Evolutionary conservation across 2,797 vertebrate genomes (phyloP), one percentile per base, ranked within the genome.

Genomic region (Pseudochirops corinnae): DNA sequence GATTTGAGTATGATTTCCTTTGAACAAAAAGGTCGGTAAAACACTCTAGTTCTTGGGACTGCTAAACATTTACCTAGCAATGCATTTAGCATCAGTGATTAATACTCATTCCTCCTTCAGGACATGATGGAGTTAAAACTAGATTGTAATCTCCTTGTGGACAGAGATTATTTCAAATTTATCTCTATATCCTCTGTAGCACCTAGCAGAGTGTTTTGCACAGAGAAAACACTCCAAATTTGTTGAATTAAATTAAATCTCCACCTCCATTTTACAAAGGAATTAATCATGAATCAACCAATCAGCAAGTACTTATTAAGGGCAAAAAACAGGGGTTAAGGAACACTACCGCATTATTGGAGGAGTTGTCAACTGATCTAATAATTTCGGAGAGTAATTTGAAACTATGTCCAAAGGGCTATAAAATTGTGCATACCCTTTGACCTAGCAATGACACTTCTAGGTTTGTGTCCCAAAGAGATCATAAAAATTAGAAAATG

Each of bases 301-400:
- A 46, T 46, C 21, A 87, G 18, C 7, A 82, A 46, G 13, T 82
- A 21, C 1, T 39, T 39, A 39, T 74, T 39, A 39, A 21, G 18
- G 74, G 39, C 9, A 87, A 87, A 62, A 62, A 62, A 62, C 33
- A 90, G 67, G 94, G 26, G 21, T 58, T 94, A 95, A 96, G 10
- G 39, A 87, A 28, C 26, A 58, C 26, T 56, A 56, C 24, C 5
- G 7, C 7, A 58, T 58, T 58, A 7, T 58, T 28, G 26, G 57
- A 28, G 9, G 57, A 28, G 24, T 28, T 28, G 57, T 58, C 26
- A 28, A 58, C 57, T 58, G 57, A 58, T 58, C 26, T 6, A 58
- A 58, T 7, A 26, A 58, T 58, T 10, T 26, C 28, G 7, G 57
- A 28, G 56, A 58, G 26, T 10, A 9, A 58, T 28, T 57, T 28